Conservation (phyloP, 2,888 invertebrate species). For the Patella ulyssiponensis region DNA sequence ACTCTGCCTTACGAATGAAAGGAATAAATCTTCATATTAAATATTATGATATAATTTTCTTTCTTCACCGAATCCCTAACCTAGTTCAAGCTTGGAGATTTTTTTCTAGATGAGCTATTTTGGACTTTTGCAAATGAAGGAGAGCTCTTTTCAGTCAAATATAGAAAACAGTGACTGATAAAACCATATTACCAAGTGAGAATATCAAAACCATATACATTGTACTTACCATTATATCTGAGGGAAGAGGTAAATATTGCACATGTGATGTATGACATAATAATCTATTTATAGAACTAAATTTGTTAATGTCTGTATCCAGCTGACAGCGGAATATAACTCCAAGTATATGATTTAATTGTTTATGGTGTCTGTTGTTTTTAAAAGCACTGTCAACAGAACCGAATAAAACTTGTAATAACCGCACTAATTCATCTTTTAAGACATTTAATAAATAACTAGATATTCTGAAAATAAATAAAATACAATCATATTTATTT, state of each 20-base stretch:
- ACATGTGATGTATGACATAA: conserved; percentile 33
- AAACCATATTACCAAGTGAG: too few species aligned
- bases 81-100: too few species aligned
- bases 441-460: conserved; percentile 45
- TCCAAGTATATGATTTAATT: conserved; percentile 79
- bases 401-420: conserved; percentile 57
- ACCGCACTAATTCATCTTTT: conserved; percentile 51
- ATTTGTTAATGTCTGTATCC: background rate
- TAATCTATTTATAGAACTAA: conserved; percentile 25
- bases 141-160: too few species aligned
- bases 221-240: conserved; percentile 37
- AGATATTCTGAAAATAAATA: conserved; percentile 45
- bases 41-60: too few species aligned
- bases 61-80: too few species aligned
- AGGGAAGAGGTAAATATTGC: conserved; percentile 41
- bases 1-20: too few species aligned
- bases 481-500: background rate
- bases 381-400: conserved; percentile 74
- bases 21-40: too few species aligned
- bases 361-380: conserved; percentile 74
- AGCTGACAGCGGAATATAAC: conserved; percentile 40
- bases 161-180: too few species aligned
- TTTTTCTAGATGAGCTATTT: too few species aligned
- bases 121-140: too few species aligned
- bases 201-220: too few species aligned